Conservation (phyloP, 1,140 invertebrate species). For the Penaeus indicus region DNA sequence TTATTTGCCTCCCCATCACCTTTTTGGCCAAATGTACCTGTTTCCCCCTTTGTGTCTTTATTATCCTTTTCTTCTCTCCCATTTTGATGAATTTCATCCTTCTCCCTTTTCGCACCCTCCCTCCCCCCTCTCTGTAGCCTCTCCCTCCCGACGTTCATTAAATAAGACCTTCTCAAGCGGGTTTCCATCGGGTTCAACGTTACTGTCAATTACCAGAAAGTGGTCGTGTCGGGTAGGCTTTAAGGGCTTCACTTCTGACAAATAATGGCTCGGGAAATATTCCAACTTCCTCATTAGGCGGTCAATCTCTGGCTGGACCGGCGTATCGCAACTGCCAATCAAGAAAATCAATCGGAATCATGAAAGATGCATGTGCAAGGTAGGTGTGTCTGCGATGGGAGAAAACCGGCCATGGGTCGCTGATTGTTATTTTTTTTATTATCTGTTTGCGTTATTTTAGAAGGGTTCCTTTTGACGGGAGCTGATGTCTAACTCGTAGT, state of each 20-base stretch:
- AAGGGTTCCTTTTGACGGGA: too few relatives aligned
- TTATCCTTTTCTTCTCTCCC: neutral
- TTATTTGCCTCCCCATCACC: neutral
- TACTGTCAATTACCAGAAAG: constrained; percentile 28
- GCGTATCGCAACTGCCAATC: constrained; percentile 13
- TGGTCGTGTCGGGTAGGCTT: constrained; percentile 16
- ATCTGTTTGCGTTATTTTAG: too few relatives aligned
- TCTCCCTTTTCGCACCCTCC: neutral
- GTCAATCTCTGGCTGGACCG: constrained; percentile 15
- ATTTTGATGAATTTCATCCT: neutral
- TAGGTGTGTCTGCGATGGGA: neutral
- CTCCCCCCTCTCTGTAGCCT: neutral
- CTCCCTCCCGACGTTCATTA: constrained; percentile 4
- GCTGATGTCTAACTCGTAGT: too few relatives aligned
- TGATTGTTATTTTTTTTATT: too few relatives aligned
- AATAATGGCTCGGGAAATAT: constrained; percentile 28
- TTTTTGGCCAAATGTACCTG: neutral
- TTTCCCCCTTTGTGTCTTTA: neutral
- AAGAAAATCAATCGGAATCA: constrained; percentile 18
- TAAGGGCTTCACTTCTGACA: constrained; percentile 26
- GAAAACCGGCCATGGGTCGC: too few relatives aligned
- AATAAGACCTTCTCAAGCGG: constrained; percentile 19
- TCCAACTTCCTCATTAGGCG: constrained; percentile 24
- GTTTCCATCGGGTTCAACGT: constrained; percentile 23
- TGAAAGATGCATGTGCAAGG: constrained; percentile 28